Evolutionary conservation across 2,888 invertebrate species (phyloP), one percentile per base, ranked within the genome.

Genomic region (Drosophila prostipennis): DNA sequence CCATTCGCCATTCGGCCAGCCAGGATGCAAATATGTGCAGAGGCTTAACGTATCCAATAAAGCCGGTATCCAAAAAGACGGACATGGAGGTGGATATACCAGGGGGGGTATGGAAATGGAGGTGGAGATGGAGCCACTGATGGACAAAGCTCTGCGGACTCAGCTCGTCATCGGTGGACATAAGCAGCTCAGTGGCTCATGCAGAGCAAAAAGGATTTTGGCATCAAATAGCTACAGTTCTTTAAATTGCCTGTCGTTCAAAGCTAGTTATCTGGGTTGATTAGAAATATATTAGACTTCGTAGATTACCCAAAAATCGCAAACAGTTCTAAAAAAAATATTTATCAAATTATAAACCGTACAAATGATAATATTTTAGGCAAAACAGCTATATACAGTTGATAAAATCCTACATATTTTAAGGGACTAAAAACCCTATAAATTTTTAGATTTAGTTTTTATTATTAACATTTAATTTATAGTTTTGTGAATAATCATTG

Each of bases 11-110:
- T 63, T 52, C 52, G 40, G 48, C 70, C 70, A 61, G 56, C 42
- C 60, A 48, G 42, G 54, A 64, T 69, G 72, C 68, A 75, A 79
- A 75, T 83, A 72, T 83, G 71, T 80, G 60, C 65, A 78, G 65
- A 69, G 76, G 83, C 80, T 85, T 85, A 82, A 78, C 53, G 71
- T 60, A 53, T 65, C 65, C 65, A 65, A 65, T 65, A 65, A 65
- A 53, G 65, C 65, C 65, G 64, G 53, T 5, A 11, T 34, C 34
- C 34, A 34, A 34, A 45, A 29, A 26, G 58, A 11, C 19, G 45
- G 52, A 23, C 32, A 34, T 16, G 14, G n/a, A 29, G 53, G 11
- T 34, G 34, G 34, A 34, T 34, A 34, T 11, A 11, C 4, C 3
- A 1, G 3, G 32, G 34, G 10, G 34, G 34, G 11, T 8, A 2